These are phyloP conservation scores for Zeus faber DNA, from an alignment of 2,113 vertebrate species.

Conservation along the genomic window DNA sequence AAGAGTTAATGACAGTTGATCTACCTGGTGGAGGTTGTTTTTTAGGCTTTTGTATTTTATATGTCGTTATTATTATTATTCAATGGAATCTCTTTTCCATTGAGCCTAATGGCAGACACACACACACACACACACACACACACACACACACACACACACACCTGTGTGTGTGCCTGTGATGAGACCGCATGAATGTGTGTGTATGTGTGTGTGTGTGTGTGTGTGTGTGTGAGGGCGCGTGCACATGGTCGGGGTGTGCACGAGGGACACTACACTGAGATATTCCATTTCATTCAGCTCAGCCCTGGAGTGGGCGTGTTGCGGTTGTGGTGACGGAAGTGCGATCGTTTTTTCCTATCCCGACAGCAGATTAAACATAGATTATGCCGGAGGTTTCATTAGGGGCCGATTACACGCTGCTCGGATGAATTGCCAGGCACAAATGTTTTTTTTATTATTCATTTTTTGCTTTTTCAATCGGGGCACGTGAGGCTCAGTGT, in stretches of 20 bases:
- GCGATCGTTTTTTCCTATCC: slow-evolving; percentile 35
- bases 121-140: too few relatives aligned
- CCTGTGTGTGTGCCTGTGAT: background rate
- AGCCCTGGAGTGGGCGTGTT: slow-evolving; percentile 14
- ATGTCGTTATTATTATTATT: too few relatives aligned
- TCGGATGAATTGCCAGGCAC: slow-evolving; percentile 35
- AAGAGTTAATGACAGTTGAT: too few relatives aligned
- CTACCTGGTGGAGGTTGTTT: too few relatives aligned
- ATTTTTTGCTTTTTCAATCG: too few relatives aligned
- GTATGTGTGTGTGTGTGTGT: background rate
- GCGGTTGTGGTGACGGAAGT: background rate
- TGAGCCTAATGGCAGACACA: too few relatives aligned
- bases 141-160: too few relatives aligned
- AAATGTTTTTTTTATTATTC: slow-evolving; percentile 15
- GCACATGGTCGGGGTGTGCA: background rate
- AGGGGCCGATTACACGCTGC: slow-evolving; percentile 37
- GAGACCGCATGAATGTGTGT: too few relatives aligned
- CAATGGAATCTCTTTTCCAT: too few relatives aligned
- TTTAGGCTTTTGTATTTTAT: too few relatives aligned
- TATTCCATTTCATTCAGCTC: slow-evolving; percentile 28
- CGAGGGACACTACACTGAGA: slow-evolving; percentile 20
- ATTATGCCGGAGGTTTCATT: slow-evolving; percentile 36
- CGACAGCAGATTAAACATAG: slow-evolving; percentile 48
- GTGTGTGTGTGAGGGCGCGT: background rate
- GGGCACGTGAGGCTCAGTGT: too few relatives aligned